Evolutionary conservation across 1,140 invertebrate species (phyloP).

Genomic region (Drosophila pachea): DNA sequence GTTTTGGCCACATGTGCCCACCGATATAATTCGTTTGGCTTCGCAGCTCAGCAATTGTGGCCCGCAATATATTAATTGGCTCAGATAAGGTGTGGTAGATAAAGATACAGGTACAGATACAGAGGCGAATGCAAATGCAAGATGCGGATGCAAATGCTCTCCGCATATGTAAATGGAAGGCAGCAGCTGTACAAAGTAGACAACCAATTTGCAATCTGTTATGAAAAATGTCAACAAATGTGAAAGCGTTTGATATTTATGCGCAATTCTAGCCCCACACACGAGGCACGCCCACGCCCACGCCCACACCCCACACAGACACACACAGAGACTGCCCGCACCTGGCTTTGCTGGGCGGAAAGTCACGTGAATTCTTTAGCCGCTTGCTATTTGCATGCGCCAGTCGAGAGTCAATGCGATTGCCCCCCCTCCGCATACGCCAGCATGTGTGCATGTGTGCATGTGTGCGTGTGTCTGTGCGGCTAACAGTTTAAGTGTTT

Average conservation of each 20-base stretch:
- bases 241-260: slow-evolving; percentile 60
- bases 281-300: background rate
- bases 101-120: too few species aligned
- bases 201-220: slow-evolving; percentile 71
- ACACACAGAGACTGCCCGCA: background rate
- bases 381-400: slow-evolving; percentile 28
- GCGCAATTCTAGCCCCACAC: slow-evolving; percentile 47
- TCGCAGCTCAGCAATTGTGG: slow-evolving; percentile 19
- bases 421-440: background rate
- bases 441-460: too few species aligned
- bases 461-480: slow-evolving; percentile 37
- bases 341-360: slow-evolving; percentile 15
- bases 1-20: slow-evolving; percentile 17
- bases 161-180: background rate
- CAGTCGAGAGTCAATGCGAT: slow-evolving; percentile 22
- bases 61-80: slow-evolving; percentile 46
- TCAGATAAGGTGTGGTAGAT: too few species aligned
- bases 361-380: slow-evolving; percentile 36
- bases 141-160: too few species aligned
- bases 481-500: slow-evolving; percentile 8
- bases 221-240: slow-evolving; percentile 68
- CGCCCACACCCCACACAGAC: too few species aligned
- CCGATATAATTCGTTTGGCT: slow-evolving; percentile 29
- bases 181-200: slow-evolving; percentile 54
- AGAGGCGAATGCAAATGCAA: too few species aligned